Conservation (phyloP, 2,113 vertebrate genomes). For the Danionella cerebrum region DNA sequence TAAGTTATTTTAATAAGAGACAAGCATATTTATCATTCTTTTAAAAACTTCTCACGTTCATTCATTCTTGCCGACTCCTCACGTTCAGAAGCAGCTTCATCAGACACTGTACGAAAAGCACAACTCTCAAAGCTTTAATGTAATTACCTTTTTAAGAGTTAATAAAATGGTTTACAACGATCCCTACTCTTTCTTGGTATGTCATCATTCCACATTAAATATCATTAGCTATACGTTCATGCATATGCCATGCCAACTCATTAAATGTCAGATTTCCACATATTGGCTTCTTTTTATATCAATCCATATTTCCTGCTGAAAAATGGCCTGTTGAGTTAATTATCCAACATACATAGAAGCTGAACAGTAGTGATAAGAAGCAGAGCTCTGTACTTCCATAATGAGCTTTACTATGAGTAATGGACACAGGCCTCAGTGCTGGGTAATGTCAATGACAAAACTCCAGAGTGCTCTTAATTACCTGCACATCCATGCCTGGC, state of each 20-base stretch:
- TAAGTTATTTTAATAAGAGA: no score
- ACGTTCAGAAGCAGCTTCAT: no score
- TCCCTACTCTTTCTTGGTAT: background rate
- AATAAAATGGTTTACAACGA: no score
- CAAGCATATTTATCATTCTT: no score
- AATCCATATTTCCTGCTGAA: constrained; percentile 38
- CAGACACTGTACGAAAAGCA: no score
- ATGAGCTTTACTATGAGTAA: constrained; percentile 45
- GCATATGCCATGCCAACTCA: constrained; percentile 17
- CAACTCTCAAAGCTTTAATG: no score
- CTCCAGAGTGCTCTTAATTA: constrained; percentile 40
- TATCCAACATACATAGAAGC: constrained; percentile 38
- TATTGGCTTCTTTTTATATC: constrained; percentile 35
- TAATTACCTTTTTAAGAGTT: no score
- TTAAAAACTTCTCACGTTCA: no score
- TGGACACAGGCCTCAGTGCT: constrained; percentile 25
- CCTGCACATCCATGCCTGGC: constrained; percentile 31
- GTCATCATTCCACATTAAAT: background rate
- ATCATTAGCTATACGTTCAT: constrained; percentile 22
- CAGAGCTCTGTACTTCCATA: constrained; percentile 33
- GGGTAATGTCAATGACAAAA: constrained; percentile 39
- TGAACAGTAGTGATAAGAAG: constrained; percentile 40
- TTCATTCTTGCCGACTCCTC: no score
- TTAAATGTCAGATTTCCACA: constrained; percentile 18
- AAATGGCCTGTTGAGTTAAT: constrained; percentile 40